Evolutionary conservation across 1,140 invertebrate species (phyloP).

Genomic region (Aphelenchoides besseyi): DNA sequence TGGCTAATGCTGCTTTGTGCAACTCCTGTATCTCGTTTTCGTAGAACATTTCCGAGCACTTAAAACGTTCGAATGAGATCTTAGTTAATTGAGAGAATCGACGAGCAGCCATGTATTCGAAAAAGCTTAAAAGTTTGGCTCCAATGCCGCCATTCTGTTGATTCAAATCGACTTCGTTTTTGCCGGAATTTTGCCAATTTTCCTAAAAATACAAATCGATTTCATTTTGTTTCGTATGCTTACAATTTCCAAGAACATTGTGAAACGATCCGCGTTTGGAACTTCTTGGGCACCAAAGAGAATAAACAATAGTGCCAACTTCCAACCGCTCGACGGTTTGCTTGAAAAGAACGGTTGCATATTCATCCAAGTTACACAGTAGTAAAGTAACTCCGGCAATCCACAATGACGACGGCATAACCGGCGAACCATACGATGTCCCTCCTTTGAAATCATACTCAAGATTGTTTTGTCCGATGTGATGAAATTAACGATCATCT

Average conservation of each 20-base stretch:
- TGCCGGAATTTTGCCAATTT: not conserved
- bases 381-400: not conserved
- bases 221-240: too few species aligned
- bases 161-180: constrained; percentile 27
- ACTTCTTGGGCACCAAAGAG: not conserved
- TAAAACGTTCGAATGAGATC: not conserved
- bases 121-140: constrained; percentile 39
- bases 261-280: too few species aligned
- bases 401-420: not conserved
- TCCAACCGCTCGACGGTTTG: too few species aligned
- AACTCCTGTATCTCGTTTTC: not conserved
- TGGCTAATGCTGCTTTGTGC: not conserved
- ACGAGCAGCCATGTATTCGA: constrained; percentile 38
- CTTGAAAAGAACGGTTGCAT: too few species aligned
- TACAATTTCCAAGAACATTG: too few species aligned
- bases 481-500: too few species aligned
- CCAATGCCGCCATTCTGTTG: constrained; percentile 40
- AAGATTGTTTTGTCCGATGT: too few species aligned
- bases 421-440: not conserved
- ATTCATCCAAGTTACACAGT: not conserved
- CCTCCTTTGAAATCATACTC: too few species aligned
- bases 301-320: not conserved
- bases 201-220: too few species aligned
- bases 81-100: constrained; percentile 23
- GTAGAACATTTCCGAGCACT: not conserved